Evolutionary conservation across 2,797 vertebrate genomes (phyloP).

Genomic region (Orestias chungarensis): DNA sequence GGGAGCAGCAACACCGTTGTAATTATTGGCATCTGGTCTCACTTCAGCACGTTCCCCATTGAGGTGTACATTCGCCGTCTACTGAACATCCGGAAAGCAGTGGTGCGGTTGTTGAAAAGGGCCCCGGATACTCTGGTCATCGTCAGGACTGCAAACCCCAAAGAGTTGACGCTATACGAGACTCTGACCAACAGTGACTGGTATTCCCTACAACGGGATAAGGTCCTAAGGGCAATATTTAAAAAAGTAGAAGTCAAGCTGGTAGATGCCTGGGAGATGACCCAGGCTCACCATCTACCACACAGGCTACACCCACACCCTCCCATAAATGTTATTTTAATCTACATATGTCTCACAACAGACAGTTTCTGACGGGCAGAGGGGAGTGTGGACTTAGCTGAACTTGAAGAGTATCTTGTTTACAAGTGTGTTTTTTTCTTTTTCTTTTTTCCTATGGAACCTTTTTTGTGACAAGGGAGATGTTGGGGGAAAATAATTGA

Average conservation of each 20-base stretch:
- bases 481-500: no score
- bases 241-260: conserved; percentile 83
- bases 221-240: conserved; percentile 88
- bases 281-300: conserved; percentile 85
- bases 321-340: conserved; percentile 84
- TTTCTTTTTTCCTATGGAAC: not conserved
- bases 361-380: not conserved
- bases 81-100: conserved; percentile 84
- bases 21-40: conserved; percentile 89
- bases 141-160: conserved; percentile 86
- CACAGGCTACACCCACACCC: conserved; percentile 87
- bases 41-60: conserved; percentile 90
- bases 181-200: conserved; percentile 92
- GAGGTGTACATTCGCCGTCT: conserved; percentile 88
- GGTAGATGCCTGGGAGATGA: conserved; percentile 96
- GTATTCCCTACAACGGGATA: conserved; percentile 86
- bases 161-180: conserved; percentile 81
- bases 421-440: not conserved
- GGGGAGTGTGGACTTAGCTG: not conserved
- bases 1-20: conserved; percentile 86
- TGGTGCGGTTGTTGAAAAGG: conserved; percentile 84
- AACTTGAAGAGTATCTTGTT: not conserved
- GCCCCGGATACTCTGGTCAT: conserved; percentile 85
- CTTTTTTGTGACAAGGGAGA: not conserved
- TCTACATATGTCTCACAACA: conserved; percentile 78